phyloP scores from a whole-genome alignment of 2,888 invertebrate species.

The Mesorhabditis sp. region DNA sequence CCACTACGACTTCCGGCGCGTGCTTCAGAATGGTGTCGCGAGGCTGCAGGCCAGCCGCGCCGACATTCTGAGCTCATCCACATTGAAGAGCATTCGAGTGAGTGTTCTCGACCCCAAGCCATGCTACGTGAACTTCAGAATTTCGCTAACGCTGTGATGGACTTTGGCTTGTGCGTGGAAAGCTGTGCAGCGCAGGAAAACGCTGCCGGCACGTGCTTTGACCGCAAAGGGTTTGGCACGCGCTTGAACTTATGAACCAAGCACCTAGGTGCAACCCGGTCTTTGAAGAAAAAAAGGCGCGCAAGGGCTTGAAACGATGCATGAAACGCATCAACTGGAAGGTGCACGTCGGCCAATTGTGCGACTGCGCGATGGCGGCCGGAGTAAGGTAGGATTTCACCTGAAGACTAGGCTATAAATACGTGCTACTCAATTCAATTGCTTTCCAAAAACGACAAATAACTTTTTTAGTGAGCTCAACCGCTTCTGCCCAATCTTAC shows the following conservation, averaged over 20 bases:
- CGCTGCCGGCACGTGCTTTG: slow-evolving; percentile 6
- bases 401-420: too few species aligned
- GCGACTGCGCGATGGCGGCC: not conserved
- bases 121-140: not conserved
- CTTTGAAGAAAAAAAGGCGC: not conserved
- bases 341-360: not conserved
- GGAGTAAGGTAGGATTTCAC: not conserved
- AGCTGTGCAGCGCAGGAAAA: slow-evolving; percentile 4
- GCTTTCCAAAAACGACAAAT: too few species aligned
- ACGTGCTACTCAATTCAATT: too few species aligned
- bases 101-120: not conserved
- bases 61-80: not conserved
- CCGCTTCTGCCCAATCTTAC: slow-evolving; percentile 2
- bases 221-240: not conserved
- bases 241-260: not conserved
- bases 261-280: not conserved
- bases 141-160: not conserved
- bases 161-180: not conserved
- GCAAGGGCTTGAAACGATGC: not conserved
- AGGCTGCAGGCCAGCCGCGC: not conserved
- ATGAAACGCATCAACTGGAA: not conserved
- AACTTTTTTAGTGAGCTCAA: not conserved
- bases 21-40: not conserved
- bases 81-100: not conserved
- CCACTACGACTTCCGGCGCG: slow-evolving; percentile 1